Conservation (phyloP, 1,140 invertebrate genomes). For the roundworm (Caenorhabditis elegans) region DNA sequence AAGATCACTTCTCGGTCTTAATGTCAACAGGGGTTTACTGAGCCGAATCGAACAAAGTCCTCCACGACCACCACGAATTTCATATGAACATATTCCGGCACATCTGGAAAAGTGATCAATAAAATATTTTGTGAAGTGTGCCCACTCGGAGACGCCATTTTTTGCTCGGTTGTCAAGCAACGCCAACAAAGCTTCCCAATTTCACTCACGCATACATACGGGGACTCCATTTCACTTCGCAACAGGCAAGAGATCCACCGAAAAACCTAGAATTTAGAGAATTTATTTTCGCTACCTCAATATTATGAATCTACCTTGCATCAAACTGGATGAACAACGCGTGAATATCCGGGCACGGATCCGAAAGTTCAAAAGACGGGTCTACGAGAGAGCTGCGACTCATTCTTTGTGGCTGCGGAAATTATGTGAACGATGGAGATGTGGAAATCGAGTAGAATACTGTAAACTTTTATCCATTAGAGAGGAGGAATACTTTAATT, state of each 20-base stretch:
- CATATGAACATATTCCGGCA: conserved; percentile 81
- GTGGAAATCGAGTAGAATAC: too few relatives aligned
- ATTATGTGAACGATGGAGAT: too few relatives aligned
- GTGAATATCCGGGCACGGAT: conserved; percentile 89
- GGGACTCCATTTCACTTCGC: conserved; percentile 89
- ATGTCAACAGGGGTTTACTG: conserved; percentile 84
- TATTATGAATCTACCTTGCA: conserved; percentile 66
- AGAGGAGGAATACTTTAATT: too few relatives aligned
- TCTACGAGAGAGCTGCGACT: conserved; percentile 67
- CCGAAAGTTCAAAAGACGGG: conserved; percentile 77
- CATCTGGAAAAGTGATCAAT: conserved; percentile 69
- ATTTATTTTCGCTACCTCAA: background rate
- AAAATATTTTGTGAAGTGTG: conserved; percentile 1
- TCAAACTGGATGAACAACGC: conserved; percentile 84
- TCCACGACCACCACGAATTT: conserved; percentile 73
- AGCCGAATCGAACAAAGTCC: conserved; percentile 78
- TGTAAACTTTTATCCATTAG: too few relatives aligned
- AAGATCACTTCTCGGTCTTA: conserved; percentile 86
- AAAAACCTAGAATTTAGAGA: conserved; percentile 73
- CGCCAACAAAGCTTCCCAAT: background rate
- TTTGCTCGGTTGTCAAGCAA: background rate
- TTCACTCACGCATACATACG: conserved; percentile 81
- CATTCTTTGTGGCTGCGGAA: background rate
- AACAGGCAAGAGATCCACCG: conserved; percentile 75
- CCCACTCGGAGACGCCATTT: background rate